Percentiles rank a stretch among this genome's conserved stretches.
Conservation (phyloP, 2,797 vertebrate species). For the Cephalopachus bancanus region DNA sequence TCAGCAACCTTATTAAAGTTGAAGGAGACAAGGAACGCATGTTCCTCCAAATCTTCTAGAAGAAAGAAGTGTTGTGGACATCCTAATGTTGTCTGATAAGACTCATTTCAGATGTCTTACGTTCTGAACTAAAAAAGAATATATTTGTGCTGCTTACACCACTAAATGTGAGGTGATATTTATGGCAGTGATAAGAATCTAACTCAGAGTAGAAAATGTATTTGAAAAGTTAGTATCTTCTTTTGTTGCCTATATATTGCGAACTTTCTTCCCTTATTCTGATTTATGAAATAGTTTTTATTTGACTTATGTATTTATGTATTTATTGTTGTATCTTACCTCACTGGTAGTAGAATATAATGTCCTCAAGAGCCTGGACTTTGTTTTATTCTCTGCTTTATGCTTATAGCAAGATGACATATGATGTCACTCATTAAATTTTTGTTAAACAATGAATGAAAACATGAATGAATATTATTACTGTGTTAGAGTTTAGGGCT, state of each 20-base stretch:
- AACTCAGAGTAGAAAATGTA: background rate
- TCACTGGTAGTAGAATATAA: background rate
- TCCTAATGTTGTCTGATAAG: background rate
- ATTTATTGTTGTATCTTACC: background rate
- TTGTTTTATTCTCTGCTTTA: background rate
- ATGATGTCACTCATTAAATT: background rate
- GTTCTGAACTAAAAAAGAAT: background rate
- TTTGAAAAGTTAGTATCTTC: background rate
- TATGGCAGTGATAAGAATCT: background rate
- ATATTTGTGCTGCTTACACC: background rate
- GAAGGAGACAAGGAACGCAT: background rate
- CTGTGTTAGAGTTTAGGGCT: background rate
- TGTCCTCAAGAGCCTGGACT: rapidly evolving
- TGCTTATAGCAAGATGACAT: background rate
- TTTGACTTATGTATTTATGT: background rate
- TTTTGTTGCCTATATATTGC: background rate
- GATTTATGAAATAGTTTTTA: background rate
- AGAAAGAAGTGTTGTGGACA: background rate
- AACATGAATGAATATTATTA: background rate
- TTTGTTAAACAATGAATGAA: background rate
- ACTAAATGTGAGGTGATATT: background rate
- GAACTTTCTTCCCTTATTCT: background rate
- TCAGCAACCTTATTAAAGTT: background rate
- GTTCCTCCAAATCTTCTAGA: background rate
- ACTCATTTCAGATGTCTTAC: background rate